These are phyloP conservation scores for Periophthalmus modestus DNA, from an alignment of 2,113 vertebrate genomes.

Conservation along the genomic window DNA sequence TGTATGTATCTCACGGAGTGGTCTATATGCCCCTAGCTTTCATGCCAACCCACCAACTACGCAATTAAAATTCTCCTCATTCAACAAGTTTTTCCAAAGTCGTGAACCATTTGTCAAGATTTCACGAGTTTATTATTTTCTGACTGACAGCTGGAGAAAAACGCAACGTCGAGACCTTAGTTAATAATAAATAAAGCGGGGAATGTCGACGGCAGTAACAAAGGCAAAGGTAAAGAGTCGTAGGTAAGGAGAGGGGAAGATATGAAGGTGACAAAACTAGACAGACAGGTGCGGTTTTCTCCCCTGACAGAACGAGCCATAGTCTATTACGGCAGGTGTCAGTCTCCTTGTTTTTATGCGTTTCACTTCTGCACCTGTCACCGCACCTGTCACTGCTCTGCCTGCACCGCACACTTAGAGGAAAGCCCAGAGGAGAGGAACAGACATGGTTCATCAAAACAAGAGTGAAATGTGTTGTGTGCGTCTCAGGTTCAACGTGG, in stretches of 20 bases:
- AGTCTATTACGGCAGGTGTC: constrained; percentile 15
- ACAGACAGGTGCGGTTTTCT: neutral
- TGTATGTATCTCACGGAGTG: neutral
- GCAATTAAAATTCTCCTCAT: neutral
- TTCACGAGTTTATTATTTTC: neutral
- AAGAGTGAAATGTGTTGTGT: neutral
- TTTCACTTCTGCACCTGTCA: constrained; percentile 25
- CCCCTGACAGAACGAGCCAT: constrained; percentile 11
- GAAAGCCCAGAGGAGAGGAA: neutral
- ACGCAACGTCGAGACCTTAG: neutral
- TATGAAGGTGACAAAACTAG: neutral
- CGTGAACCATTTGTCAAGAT: neutral
- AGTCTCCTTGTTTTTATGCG: constrained; percentile 21
- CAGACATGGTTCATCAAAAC: constrained; percentile 5
- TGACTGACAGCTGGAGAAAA: constrained; percentile 17
- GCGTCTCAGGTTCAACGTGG: neutral
- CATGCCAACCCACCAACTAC: neutral
- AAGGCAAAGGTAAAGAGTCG: neutral
- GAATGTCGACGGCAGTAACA: neutral
- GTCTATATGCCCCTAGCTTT: neutral
- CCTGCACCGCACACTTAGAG: constrained; percentile 8
- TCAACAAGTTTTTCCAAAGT: neutral
- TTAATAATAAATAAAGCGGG: constrained; percentile 32
- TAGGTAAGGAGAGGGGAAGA: neutral
- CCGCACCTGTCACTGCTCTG: neutral